Conservation (phyloP, 2,888 invertebrate species). For the Nematopogon swammerdamellus region DNA sequence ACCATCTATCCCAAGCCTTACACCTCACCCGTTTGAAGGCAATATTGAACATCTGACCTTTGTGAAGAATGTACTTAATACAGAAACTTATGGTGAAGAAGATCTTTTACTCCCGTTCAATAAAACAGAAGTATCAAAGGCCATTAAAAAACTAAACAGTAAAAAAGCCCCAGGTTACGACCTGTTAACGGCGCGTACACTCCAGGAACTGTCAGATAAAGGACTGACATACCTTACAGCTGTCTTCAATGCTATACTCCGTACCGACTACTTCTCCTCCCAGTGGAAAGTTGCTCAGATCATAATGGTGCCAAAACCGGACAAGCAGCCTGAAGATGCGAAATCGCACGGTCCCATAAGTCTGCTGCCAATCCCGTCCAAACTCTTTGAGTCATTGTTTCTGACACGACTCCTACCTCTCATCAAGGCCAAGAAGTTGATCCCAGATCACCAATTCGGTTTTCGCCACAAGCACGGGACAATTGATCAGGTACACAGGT, state of each 20-base stretch:
- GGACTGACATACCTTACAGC: constrained; percentile 5
- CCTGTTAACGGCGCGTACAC: constrained; percentile 8
- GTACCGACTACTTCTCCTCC: constrained; percentile 6
- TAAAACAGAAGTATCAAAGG: constrained; percentile 1
- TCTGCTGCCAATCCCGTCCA: constrained; percentile 10
- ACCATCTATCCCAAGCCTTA: no score
- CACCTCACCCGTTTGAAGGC: background rate
- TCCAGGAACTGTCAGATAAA: constrained; percentile 9
- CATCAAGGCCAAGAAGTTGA: background rate
- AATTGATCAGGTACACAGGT: constrained; percentile 7
- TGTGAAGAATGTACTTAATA: no score
- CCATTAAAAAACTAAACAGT: constrained; percentile 3
- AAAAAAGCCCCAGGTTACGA: constrained; percentile 14
- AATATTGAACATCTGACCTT: background rate
- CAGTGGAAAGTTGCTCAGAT: constrained; percentile 14
- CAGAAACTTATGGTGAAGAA: background rate
- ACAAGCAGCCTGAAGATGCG: constrained; percentile 9
- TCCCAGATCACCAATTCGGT: constrained; percentile 10
- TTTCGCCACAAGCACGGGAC: constrained; percentile 6
- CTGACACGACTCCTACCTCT: background rate
- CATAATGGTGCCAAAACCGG: constrained; percentile 13
- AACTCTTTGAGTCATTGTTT: constrained; percentile 9
- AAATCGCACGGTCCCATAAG: constrained; percentile 14
- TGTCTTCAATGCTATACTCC: constrained; percentile 9
- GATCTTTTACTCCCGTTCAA: background rate